Conservation (phyloP, 2,888 invertebrate genomes). For the Drosophila histrio region DNA sequence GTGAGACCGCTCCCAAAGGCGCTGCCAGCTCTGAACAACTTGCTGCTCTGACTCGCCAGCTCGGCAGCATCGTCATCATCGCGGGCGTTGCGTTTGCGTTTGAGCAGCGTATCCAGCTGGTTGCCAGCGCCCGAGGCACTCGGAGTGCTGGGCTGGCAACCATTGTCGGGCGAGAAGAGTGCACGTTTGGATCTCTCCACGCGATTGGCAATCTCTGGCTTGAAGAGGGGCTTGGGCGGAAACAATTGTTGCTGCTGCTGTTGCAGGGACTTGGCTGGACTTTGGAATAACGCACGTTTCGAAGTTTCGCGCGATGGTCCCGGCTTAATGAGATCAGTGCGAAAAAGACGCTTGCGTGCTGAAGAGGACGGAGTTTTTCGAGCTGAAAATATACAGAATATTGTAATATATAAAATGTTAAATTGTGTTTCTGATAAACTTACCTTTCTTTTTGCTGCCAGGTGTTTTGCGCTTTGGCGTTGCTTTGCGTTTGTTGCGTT, state of each 20-base stretch:
- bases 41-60: conserved; percentile 69
- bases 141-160: conserved; percentile 3
- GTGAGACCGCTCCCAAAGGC: conserved; percentile 66
- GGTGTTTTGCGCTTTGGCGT: conserved; percentile 86
- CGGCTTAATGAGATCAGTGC: conserved; percentile 74
- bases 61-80: conserved; percentile 74
- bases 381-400: conserved; percentile 41
- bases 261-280: conserved; percentile 87
- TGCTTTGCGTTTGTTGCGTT: conserved; percentile 77
- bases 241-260: conserved; percentile 64
- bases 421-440: background rate
- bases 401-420: background rate
- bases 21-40: conserved; percentile 62
- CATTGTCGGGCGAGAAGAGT: conserved; percentile 87
- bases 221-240: conserved; percentile 78
- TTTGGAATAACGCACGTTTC: conserved; percentile 90
- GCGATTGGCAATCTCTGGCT: conserved; percentile 84
- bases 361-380: conserved; percentile 82
- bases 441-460: conserved; percentile 84
- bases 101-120: conserved; percentile 75
- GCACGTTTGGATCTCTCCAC: conserved; percentile 88
- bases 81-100: conserved; percentile 78
- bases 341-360: conserved; percentile 77
- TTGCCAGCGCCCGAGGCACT: conserved; percentile 39
- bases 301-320: conserved; percentile 86